phyloP scores from a whole-genome alignment of 2,113 vertebrate genomes.

The Phaethornis superciliosus region DNA sequence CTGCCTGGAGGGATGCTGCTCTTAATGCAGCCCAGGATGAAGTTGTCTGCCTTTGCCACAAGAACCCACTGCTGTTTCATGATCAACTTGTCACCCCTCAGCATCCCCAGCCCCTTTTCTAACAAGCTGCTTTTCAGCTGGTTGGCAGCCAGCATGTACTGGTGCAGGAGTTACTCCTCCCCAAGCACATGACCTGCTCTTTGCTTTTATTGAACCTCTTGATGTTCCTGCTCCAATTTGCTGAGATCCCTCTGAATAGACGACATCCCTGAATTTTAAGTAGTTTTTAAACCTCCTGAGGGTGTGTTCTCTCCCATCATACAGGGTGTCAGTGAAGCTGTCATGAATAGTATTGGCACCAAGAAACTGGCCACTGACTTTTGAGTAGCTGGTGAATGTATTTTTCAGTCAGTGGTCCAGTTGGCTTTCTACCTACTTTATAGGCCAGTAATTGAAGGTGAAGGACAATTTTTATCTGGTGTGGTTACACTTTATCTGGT shows the following conservation, averaged over 20 bases:
- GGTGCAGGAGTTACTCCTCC: background rate
- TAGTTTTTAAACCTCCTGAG: background rate
- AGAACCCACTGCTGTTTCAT: background rate
- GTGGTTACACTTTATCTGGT: background rate
- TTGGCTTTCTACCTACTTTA: background rate
- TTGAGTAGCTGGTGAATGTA: background rate
- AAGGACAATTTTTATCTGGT: background rate
- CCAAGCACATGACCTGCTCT: background rate
- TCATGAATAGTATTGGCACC: background rate
- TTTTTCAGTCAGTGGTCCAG: background rate
- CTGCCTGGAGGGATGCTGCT: background rate
- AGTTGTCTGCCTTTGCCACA: background rate
- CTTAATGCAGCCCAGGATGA: background rate
- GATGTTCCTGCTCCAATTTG: background rate
- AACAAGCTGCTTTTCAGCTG: background rate
- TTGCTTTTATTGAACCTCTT: background rate
- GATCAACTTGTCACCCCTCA: background rate
- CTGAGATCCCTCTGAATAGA: background rate
- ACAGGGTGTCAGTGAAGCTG: background rate
- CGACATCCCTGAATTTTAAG: background rate
- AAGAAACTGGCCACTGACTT: background rate
- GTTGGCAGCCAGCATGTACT: rapidly evolving
- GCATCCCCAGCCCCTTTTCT: background rate
- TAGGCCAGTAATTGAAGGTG: background rate
- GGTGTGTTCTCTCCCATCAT: background rate